Evolutionary conservation across 2,888 invertebrate species (phyloP).

Genomic region (Drosophila anomelani): DNA sequence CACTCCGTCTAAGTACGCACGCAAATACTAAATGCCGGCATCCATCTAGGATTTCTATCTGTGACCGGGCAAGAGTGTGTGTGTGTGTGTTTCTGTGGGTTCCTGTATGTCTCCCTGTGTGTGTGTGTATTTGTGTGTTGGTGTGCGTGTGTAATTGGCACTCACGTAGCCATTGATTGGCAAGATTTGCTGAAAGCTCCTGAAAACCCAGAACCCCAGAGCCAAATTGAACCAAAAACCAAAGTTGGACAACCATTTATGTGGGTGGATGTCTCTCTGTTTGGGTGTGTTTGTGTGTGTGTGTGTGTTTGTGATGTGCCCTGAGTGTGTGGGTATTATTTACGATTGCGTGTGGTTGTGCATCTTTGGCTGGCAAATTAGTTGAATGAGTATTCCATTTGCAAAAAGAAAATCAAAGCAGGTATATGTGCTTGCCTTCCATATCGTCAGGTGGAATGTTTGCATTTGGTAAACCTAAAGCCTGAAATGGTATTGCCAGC

Average conservation of each 20-base stretch:
- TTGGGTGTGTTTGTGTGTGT: neutral
- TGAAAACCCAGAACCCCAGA: slow-evolving; percentile 34
- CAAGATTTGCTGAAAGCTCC: slow-evolving; percentile 55
- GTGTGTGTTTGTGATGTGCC: neutral
- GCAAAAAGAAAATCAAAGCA: slow-evolving; percentile 26
- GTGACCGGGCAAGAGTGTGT: slow-evolving; percentile 1
- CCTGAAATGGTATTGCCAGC: slow-evolving; percentile 4
- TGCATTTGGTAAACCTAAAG: slow-evolving; percentile 5
- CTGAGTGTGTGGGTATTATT: slow-evolving; percentile 7
- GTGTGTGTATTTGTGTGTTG: neutral
- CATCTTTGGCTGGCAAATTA: slow-evolving; percentile 32
- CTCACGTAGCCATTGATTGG: slow-evolving; percentile 62
- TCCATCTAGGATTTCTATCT: slow-evolving; percentile 9
- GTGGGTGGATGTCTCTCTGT: slow-evolving; percentile 11
- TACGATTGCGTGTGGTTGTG: slow-evolving; percentile 10
- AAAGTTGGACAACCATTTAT: slow-evolving; percentile 42
- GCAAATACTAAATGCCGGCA: slow-evolving; percentile 14
- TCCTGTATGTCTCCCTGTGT: slow-evolving; percentile 11
- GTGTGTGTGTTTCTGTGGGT: slow-evolving; percentile 3
- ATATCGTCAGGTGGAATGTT: slow-evolving; percentile 9
- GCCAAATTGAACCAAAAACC: slow-evolving; percentile 53
- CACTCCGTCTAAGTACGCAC: slow-evolving; percentile 35
- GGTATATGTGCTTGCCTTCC: slow-evolving; percentile 10
- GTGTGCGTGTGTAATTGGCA: slow-evolving; percentile 54
- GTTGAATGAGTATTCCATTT: slow-evolving; percentile 28